Evolutionary conservation across 2,797 vertebrate genomes (phyloP), one percentile per base, ranked within the genome.

Genomic region (Gymnodraco acuticeps): DNA sequence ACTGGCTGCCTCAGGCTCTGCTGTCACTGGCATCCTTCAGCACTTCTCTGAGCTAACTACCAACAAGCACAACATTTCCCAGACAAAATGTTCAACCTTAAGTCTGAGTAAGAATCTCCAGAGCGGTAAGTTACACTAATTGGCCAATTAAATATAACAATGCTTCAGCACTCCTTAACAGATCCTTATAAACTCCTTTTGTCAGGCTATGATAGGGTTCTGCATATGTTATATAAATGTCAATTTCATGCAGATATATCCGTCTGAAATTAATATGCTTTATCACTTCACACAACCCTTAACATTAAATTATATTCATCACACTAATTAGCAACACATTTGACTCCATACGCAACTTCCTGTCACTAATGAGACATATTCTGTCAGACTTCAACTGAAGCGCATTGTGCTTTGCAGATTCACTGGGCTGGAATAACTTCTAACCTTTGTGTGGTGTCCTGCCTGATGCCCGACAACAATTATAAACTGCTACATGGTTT

Each of bases 281-380:
- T 38, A 69, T 60, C 10, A 43, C 61, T 61, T 73, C 53, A 63
- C 55, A 67, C 48, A 73, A 65, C 31, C 56, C 31, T 73, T 47
- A 20, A 62, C 61, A 45, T 54, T 64, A 58, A 64, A 72, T 66
- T 20, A 31, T n/a, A 73, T 55, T 80, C 66, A 60, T 63, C 20
- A 27, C 53, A 59, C 58, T 77, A 84, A 86, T 87, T 76, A 76
- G 70, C 70, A 43, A 46, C 69, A 80, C 65, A 70, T 54, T 74
- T 27, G 54, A 56, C 56, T 84, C 43, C 15, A 50, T 38, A 65
- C 47, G 55, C 33, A 70, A 70, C 56, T 43, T 65, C 38, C 23
- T 33, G 47, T 50, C 42, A 9, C 78, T 83, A 84, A 85, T 79
- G 79, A 84, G 79, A 77, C n/a, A 4, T 47, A 42, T 64, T 63